These are phyloP conservation scores for Eupithecia abbreviata DNA, from an alignment of 2,888 invertebrate genomes.

Conservation along the genomic window DNA sequence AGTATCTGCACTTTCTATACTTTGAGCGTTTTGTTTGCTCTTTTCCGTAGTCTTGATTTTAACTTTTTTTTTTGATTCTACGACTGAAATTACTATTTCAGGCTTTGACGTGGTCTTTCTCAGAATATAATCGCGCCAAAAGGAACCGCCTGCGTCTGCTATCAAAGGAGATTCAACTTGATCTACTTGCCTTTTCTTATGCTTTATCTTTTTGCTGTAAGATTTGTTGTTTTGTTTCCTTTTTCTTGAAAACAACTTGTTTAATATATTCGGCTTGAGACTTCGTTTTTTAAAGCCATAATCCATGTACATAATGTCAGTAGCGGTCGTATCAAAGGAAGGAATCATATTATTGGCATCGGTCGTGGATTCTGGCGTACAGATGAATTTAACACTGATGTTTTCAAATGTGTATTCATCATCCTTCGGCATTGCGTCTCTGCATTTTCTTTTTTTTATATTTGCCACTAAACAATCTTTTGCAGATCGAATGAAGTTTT, in stretches of 20 bases:
- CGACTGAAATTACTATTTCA: neutral
- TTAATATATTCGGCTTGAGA: slow-evolving; percentile 37
- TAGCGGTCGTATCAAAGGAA: neutral
- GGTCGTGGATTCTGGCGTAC: slow-evolving; percentile 49
- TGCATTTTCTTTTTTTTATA: slow-evolving; percentile 20
- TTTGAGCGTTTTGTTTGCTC: neutral
- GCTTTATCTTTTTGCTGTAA: neutral
- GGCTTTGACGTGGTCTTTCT: slow-evolving; percentile 7
- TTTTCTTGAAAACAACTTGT: slow-evolving; percentile 15
- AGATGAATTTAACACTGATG: slow-evolving; percentile 69
- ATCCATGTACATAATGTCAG: slow-evolving; percentile 5
- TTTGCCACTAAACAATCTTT: slow-evolving; percentile 47
- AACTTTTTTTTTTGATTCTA: neutral
- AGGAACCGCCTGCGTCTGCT: slow-evolving; percentile 54
- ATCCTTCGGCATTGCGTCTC: slow-evolving; percentile 39
- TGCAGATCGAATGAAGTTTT: slow-evolving; percentile 45
- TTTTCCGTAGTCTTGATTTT: neutral
- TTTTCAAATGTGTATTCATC: slow-evolving; percentile 65
- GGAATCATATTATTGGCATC: neutral
- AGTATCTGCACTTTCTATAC: neutral
- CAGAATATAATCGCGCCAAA: slow-evolving; percentile 59
- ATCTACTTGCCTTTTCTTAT: slow-evolving; percentile 43
- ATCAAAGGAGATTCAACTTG: slow-evolving; percentile 53
- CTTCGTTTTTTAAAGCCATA: slow-evolving; percentile 41
- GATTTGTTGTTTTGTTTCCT: slow-evolving; percentile 26